Percentiles rank a stretch among this genome's conserved stretches.
Evolutionary conservation across 2,113 vertebrate genomes (phyloP).

Genomic region (Pseudorectes ferrugineus): DNA sequence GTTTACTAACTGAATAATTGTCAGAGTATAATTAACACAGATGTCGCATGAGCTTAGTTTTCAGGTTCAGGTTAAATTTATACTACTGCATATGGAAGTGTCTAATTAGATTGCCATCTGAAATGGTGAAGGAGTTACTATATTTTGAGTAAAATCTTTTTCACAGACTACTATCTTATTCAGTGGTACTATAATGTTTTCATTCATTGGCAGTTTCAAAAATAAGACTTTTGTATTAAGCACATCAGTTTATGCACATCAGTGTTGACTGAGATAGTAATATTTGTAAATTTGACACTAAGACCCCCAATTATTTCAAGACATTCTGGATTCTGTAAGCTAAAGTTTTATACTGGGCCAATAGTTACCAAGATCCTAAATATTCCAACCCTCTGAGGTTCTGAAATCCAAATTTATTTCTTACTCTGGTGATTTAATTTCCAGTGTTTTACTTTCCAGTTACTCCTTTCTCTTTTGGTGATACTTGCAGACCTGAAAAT

Average conservation of each 20-base stretch:
- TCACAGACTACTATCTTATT: background rate
- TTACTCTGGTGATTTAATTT: background rate
- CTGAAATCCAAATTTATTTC: background rate
- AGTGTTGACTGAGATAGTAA: background rate
- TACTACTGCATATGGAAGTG: constrained; percentile 42
- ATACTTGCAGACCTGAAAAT: background rate
- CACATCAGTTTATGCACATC: background rate
- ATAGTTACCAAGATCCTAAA: background rate
- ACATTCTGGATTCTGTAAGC: background rate
- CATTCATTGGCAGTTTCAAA: constrained; percentile 18
- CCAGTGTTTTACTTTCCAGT: background rate
- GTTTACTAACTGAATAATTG: constrained; percentile 63
- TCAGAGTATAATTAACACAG: constrained; percentile 67
- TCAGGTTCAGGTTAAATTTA: constrained; percentile 62
- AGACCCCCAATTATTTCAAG: background rate
- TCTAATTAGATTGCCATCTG: constrained; percentile 43
- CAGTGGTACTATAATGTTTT: background rate
- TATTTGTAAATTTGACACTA: background rate
- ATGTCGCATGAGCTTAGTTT: constrained; percentile 48
- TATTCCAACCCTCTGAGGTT: background rate
- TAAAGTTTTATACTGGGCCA: background rate
- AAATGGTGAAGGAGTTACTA: constrained; percentile 49
- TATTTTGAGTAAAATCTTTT: background rate
- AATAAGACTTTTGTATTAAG: background rate
- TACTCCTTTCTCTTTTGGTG: background rate